Evolutionary conservation across 2,113 vertebrate genomes (phyloP).

Genomic region (Mirza zaza): DNA sequence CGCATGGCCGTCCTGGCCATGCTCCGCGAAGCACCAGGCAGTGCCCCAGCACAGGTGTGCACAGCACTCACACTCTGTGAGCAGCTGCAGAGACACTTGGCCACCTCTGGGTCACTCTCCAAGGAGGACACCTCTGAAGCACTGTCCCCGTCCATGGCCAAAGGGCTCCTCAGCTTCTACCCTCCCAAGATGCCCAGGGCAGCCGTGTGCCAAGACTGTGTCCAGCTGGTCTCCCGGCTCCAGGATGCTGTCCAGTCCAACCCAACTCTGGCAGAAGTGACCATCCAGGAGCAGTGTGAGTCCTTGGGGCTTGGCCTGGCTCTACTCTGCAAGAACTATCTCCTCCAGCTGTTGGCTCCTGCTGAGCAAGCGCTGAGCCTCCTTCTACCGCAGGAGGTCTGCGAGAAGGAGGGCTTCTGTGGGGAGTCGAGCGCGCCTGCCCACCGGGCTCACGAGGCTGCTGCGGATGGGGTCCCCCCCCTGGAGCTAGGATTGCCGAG

Average conservation of each 20-base stretch:
- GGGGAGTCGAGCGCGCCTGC: not conserved
- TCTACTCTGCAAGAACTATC: conserved; percentile 16
- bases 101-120: accelerated
- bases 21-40: accelerated
- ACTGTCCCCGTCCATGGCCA: not conserved
- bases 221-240: conserved; percentile 5
- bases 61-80: not conserved
- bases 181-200: accelerated
- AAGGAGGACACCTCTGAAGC: not conserved
- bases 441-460: accelerated
- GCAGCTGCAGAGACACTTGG: not conserved
- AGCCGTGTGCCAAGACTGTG: not conserved
- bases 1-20: not conserved
- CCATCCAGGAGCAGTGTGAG: not conserved
- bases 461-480: not conserved
- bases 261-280: not conserved
- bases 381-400: not conserved
- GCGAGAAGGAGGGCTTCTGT: not conserved
- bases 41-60: not conserved
- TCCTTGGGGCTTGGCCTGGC: not conserved
- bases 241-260: not conserved
- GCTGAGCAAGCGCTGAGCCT: not conserved
- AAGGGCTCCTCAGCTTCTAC: not conserved
- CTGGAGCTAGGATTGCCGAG: not conserved
- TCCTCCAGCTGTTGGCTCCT: accelerated